Percentiles rank a stretch among this genome's conserved stretches.
Conservation (phyloP, 2,888 invertebrate genomes). For the Lacanobia wlatinum region DNA sequence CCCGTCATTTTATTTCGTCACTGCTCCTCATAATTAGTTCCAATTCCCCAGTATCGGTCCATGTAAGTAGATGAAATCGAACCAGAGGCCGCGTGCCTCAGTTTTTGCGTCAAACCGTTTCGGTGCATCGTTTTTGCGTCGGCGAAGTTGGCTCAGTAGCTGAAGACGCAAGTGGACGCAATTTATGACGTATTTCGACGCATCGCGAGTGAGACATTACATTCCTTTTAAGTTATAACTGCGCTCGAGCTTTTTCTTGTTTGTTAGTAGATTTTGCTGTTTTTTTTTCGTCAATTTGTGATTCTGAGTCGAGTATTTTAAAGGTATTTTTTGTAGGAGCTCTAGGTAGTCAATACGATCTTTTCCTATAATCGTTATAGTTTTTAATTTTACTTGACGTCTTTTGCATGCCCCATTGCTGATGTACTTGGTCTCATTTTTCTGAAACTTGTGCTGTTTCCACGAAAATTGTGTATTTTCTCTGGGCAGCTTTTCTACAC, state of each 20-base stretch:
- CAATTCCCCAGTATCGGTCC: constrained; percentile 51
- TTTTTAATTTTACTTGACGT: no score
- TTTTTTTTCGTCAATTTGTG: constrained; percentile 19
- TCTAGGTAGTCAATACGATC: neutral
- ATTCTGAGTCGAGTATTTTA: neutral
- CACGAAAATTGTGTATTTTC: neutral
- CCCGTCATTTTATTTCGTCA: constrained; percentile 41
- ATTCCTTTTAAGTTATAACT: constrained; percentile 62
- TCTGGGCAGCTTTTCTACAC: neutral
- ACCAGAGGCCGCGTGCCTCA: constrained; percentile 53
- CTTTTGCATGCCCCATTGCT: no score
- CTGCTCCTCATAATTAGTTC: constrained; percentile 59
- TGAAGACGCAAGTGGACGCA: constrained; percentile 50
- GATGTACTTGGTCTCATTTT: no score
- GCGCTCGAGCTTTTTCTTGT: constrained; percentile 39
- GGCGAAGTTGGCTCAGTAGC: constrained; percentile 57
- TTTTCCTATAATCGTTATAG: no score
- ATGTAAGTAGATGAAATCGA: constrained; percentile 63
- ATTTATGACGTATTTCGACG: constrained; percentile 64
- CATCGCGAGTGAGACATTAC: constrained; percentile 69
- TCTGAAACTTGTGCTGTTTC: neutral
- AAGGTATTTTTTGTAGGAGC: neutral
- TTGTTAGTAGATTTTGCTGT: constrained; percentile 38
- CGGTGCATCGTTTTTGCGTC: constrained; percentile 62
- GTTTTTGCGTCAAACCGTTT: constrained; percentile 62